Percentiles rank a stretch among this genome's conserved stretches.
These are phyloP conservation scores for Nyctibius grandis DNA, from an alignment of 2,797 vertebrate genomes.

Conservation along the genomic window DNA sequence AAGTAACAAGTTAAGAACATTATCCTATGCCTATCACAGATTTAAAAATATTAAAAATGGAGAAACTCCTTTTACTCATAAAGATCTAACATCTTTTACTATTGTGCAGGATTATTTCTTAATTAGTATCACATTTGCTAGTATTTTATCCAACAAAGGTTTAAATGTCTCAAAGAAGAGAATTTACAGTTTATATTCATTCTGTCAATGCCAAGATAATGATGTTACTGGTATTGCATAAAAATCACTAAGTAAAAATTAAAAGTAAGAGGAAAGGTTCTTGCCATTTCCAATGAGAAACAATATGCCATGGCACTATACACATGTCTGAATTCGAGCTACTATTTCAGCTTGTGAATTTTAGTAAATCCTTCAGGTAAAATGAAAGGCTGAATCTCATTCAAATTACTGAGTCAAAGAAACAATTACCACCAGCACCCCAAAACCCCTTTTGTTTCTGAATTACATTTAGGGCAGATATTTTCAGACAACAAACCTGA, in stretches of 20 bases:
- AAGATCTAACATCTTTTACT: neutral
- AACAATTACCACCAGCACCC: too few species aligned
- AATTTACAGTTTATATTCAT: conserved; percentile 9
- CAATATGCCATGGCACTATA: neutral
- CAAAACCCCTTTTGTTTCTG: neutral
- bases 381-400: neutral
- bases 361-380: neutral
- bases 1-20: conserved; percentile 55
- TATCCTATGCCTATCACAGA: conserved; percentile 42
- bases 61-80: neutral
- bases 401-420: neutral
- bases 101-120: conserved; percentile 40
- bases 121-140: conserved; percentile 31
- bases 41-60: conserved; percentile 14
- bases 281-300: neutral
- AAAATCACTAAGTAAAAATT: conserved; percentile 11
- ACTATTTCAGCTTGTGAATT: neutral
- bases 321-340: neutral
- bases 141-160: conserved; percentile 36
- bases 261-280: neutral
- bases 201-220: conserved; percentile 15
- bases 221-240: conserved; percentile 1
- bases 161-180: conserved; percentile 41
- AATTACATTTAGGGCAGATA: neutral
- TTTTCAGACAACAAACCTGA: neutral